phyloP scores from a whole-genome alignment of 2,113 vertebrate species.

The Istiophorus platypterus region DNA sequence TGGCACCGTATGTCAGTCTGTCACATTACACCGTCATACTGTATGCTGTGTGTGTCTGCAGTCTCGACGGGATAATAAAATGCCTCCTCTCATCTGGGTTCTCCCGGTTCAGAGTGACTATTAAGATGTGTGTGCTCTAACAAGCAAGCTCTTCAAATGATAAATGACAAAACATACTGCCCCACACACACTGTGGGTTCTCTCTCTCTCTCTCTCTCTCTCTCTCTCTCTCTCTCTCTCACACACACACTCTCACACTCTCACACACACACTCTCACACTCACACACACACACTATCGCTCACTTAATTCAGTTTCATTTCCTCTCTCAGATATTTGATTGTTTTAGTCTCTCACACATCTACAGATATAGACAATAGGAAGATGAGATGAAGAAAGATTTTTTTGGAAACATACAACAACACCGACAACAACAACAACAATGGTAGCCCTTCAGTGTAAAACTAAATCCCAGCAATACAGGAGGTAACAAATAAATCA shows the following conservation, averaged over 20 bases:
- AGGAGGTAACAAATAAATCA: constrained; percentile 35
- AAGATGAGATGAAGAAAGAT: constrained; percentile 2
- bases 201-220: neutral
- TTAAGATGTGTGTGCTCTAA: constrained; percentile 74
- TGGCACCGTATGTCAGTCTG: neutral
- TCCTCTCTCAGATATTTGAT: constrained; percentile 10
- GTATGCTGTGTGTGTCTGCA: constrained; percentile 29
- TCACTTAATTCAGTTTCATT: constrained; percentile 29
- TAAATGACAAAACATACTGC: constrained; percentile 74
- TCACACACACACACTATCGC: neutral
- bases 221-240: constrained; percentile 24
- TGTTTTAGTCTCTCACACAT: neutral
- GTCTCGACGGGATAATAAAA: constrained; percentile 64
- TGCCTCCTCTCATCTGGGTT: constrained; percentile 56
- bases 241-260: neutral
- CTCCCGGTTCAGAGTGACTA: constrained; percentile 64
- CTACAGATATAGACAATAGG: neutral
- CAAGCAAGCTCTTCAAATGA: constrained; percentile 75
- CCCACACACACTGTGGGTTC: constrained; percentile 44
- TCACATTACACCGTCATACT: constrained; percentile 6
- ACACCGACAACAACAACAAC: neutral
- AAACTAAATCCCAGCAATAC: neutral
- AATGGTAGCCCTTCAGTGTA: constrained; percentile 1
- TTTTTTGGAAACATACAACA: neutral
- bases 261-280: constrained; percentile 7